Percentiles rank a stretch among this genome's conserved stretches.
Evolutionary conservation across 2,888 invertebrate species (phyloP).

Genomic region (Eupithecia exiguata): DNA sequence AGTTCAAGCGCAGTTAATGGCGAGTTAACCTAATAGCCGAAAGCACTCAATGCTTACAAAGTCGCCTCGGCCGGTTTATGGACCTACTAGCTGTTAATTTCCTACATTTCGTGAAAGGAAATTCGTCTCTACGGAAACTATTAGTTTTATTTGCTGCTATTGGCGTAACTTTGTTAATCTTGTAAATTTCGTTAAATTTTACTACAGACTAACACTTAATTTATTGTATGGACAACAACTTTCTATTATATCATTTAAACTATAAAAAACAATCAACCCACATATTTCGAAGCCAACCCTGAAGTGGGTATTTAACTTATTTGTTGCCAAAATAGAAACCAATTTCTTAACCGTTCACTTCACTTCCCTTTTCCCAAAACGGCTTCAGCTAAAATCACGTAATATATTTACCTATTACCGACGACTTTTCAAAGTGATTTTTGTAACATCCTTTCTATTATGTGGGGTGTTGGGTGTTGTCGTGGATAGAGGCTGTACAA

Average conservation of each 20-base stretch:
- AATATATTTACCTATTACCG: conserved; percentile 42
- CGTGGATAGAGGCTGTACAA: conserved; percentile 53
- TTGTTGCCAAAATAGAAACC: conserved; percentile 39
- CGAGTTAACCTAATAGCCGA: conserved; percentile 81
- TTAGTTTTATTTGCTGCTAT: conserved; percentile 59
- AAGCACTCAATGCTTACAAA: conserved; percentile 83
- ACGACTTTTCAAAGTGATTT: conserved; percentile 41
- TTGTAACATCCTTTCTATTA: conserved; percentile 48
- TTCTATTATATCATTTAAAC: neutral
- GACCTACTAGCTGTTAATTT: conserved; percentile 80
- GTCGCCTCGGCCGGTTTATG: conserved; percentile 77
- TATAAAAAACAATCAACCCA: neutral
- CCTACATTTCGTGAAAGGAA: conserved; percentile 75
- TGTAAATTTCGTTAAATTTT: conserved; percentile 49
- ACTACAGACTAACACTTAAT: neutral
- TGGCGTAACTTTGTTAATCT: conserved; percentile 54
- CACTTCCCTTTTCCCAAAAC: conserved; percentile 23
- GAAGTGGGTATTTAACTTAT: conserved; percentile 2
- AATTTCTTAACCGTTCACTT: conserved; percentile 43
- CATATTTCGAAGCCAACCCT: neutral
- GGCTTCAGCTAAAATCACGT: conserved; percentile 38
- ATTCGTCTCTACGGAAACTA: conserved; percentile 74
- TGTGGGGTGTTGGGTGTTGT: conserved; percentile 48
- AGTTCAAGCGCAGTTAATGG: conserved; percentile 75
- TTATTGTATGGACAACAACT: neutral